Base-by-base conservation (phyloP, 2,888 invertebrate genomes). In the Eurois occulta region DNA sequence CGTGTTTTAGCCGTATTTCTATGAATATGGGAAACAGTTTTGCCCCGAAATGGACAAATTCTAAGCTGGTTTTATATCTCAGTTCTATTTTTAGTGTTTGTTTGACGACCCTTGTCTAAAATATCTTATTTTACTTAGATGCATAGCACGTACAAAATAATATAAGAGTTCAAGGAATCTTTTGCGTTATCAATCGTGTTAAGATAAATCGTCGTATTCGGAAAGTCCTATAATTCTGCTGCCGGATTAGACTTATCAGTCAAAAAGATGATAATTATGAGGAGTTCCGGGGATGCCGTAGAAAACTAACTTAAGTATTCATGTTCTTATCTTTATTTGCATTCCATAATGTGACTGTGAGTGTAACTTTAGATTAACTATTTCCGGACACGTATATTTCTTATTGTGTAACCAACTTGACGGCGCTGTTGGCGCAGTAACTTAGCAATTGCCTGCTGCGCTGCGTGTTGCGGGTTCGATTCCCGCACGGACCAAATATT, bases 221-320 rank as follows among this genome's bases (percentile, higher is more conserved):
- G 65, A 24, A 65, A 58, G 28, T 18, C 35, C 65, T 28, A 48
- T 62, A 11, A 52, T 58, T 65, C 48, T 18, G 52, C 28, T 38
- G 16, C 16, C 28, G 52, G 24, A 65, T 75, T 46, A 66, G 7
- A 55, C 13, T 58, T 66, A 76, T 76, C 76, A 35, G 38, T 38
- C 10, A 43, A 28, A 52, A 75, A 4, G n/a, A 35, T 46, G 52
- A 65, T 52, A n/a, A n/a, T n/a, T n/a, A 75, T 24, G 18, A 18
- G 6, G 24, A 52, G 64, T 75, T 64, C 32, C 48, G 43, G 41
- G 7, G 13, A 3, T 64, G 13, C 21, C 24, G 13, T 69, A 43
- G 28, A 38, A 75, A 38, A 67, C 16, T 62, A 24, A 75, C 21
- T 70, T 13, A n/a, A n/a, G n/a, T n/a, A n/a, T 55, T 13, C 11